Percentiles rank a stretch among this genome's conserved stretches.
Evolutionary conservation across 2,888 invertebrate genomes (phyloP).

Genomic region (Strigamia maritima): DNA sequence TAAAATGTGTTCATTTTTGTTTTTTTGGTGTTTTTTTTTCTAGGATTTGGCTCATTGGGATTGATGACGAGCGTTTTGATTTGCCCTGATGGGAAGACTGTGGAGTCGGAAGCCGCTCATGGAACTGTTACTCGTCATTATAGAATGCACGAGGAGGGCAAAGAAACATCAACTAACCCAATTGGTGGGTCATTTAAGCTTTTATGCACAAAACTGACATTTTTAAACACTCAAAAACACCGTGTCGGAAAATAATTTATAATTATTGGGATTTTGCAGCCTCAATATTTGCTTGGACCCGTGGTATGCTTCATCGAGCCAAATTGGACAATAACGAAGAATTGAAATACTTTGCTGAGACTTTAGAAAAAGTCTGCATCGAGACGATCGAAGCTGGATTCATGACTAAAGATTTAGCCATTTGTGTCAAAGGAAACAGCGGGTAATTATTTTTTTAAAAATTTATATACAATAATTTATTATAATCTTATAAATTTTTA

Average conservation of each 20-base stretch:
- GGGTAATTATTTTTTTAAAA: not conserved
- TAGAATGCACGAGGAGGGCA: slow-evolving; percentile 65
- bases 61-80: slow-evolving; percentile 97
- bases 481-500: slow-evolving; percentile 43
- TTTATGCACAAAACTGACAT: too few species aligned
- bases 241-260: too few species aligned
- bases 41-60: slow-evolving; percentile 72
- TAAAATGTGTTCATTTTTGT: too few species aligned
- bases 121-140: slow-evolving; percentile 92
- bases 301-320: slow-evolving; percentile 88
- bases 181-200: slow-evolving; percentile 73
- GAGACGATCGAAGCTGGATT: slow-evolving; percentile 90
- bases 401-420: slow-evolving; percentile 98
- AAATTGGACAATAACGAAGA: slow-evolving; percentile 81
- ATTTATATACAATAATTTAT: too few species aligned
- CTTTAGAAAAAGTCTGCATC: slow-evolving; percentile 84
- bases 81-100: slow-evolving; percentile 96
- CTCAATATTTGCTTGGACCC: slow-evolving; percentile 98
- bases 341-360: slow-evolving; percentile 75
- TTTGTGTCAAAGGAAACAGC: slow-evolving; percentile 84
- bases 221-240: too few species aligned
- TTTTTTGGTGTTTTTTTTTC: too few species aligned
- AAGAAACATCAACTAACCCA: slow-evolving; percentile 98
- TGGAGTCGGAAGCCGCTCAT: slow-evolving; percentile 97
- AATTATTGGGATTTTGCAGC: too few species aligned